These are phyloP conservation scores for Drosophila emarginata DNA, from an alignment of 2,888 invertebrate genomes.

Conservation along the genomic window DNA sequence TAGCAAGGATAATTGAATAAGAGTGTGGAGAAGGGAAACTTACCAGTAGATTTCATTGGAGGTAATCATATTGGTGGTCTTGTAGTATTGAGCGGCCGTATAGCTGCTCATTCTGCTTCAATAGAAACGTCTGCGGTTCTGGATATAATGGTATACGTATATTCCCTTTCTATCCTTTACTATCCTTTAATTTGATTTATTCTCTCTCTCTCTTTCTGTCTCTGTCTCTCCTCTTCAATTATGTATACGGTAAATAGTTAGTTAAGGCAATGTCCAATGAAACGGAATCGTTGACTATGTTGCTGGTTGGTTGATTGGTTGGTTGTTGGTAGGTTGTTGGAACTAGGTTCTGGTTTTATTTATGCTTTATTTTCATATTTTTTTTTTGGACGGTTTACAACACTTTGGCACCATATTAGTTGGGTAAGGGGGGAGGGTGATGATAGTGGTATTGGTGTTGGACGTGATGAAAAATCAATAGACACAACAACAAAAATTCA, in stretches of 20 bases:
- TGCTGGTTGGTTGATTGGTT: conserved; percentile 25
- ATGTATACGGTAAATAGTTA: conserved; percentile 45
- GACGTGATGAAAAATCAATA: conserved; percentile 58
- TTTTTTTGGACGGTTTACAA: conserved; percentile 60
- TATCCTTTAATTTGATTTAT: conserved; percentile 5
- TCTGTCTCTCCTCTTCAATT: conserved; percentile 21
- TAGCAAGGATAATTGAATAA: conserved; percentile 8
- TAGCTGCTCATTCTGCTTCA: conserved; percentile 69
- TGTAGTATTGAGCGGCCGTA: conserved; percentile 72
- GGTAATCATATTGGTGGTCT: conserved; percentile 80
- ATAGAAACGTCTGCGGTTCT: conserved; percentile 3
- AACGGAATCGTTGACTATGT: conserved; percentile 58
- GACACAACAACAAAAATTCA: conserved; percentile 35
- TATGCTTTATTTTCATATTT: conserved; percentile 18
- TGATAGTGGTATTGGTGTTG: background rate
- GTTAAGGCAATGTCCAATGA: conserved; percentile 70
- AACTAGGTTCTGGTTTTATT: conserved; percentile 59
- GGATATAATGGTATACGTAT: conserved; percentile 19
- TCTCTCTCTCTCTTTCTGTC: background rate
- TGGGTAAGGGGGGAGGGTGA: conserved; percentile 13
- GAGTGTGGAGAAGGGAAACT: conserved; percentile 43
- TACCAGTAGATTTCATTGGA: conserved; percentile 80
- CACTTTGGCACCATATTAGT: conserved; percentile 63
- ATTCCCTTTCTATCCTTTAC: conserved; percentile 11
- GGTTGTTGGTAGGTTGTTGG: conserved; percentile 30